Evolutionary conservation across 2,113 vertebrate species (phyloP), one percentile per base, ranked within the genome.

Genomic region (Promerops cafer): DNA sequence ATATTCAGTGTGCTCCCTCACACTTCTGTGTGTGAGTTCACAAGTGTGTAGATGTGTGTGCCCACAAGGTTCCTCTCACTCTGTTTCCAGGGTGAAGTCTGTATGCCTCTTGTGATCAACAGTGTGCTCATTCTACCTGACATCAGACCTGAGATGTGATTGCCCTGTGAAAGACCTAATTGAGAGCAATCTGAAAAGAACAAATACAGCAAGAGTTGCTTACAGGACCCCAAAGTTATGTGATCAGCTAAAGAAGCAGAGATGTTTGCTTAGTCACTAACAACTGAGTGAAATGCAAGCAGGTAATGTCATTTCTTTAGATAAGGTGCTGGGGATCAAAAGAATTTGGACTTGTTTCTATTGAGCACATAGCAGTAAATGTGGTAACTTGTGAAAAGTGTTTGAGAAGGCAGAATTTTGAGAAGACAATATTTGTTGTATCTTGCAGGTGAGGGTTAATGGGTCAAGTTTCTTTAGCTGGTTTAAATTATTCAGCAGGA

Each of bases 261-360:
- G 33, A 69, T 84, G 31, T 68, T 94, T 81, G 72, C 53, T 78
- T 71, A 87, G 56, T 60, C n/a, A 44, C 70, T 50, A 82, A 42
- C 45, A 93, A 89, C 21, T 49, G 49, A 57, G 59, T 61, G 74
- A 94, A 94, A 89, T 61, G 45, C 61, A 82, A 89, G 77, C 49
- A 94, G 65, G 37, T 57, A 87, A 49, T 82, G 44, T 26, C 2
- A 52, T 92, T 92, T 75, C 72, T 80, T 83, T 54, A 93, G 56
- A 71, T 79, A 84, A 92, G 28, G 27, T 85, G 28, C 44, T 68
- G 26, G 10, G 47, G 14, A 68, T 79, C 27, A 69, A 91, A 91
- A 85, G 60, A 89, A 78, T 78, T 63, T 74, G 42, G 52, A 50
- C 37, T 71, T 68, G 20, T 85, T 90, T 85, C 74, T 28, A 69